Evolutionary conservation across 2,888 invertebrate species (phyloP).

Genomic region (Nematopogon swammerdamellus): DNA sequence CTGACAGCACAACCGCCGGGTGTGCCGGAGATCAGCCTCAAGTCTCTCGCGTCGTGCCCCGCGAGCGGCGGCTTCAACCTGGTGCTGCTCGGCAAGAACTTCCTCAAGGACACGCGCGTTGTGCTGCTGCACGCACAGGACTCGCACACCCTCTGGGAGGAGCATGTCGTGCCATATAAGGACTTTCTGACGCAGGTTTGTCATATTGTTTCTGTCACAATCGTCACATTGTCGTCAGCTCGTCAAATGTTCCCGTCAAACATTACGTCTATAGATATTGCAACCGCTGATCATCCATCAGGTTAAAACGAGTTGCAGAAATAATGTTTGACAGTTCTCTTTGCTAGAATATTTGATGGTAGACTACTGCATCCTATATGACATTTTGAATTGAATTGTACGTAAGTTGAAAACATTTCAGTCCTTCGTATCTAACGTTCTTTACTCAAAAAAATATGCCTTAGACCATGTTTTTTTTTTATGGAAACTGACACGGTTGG

Average conservation of each 20-base stretch:
- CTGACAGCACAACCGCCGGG: conserved; percentile 86
- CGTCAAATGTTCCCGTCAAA: background rate
- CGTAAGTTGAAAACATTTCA: too few relatives aligned
- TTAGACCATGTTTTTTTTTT: too few relatives aligned
- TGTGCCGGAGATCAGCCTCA: conserved; percentile 88
- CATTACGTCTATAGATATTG: background rate
- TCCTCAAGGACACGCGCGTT: conserved; percentile 85
- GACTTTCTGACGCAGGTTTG: conserved; percentile 82
- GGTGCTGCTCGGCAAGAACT: conserved; percentile 88
- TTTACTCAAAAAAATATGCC: too few relatives aligned
- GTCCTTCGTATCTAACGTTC: too few relatives aligned
- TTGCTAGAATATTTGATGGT: too few relatives aligned
- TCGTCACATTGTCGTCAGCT: too few relatives aligned
- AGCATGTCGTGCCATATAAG: conserved; percentile 80
- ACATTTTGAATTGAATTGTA: too few relatives aligned
- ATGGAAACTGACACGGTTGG: too few relatives aligned
- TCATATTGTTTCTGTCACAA: too few relatives aligned
- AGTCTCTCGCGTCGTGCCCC: conserved; percentile 77
- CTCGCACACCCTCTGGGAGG: conserved; percentile 68
- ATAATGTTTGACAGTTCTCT: too few relatives aligned
- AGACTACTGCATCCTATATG: too few relatives aligned
- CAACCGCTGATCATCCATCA: background rate
- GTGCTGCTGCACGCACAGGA: conserved; percentile 67
- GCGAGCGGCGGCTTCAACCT: conserved; percentile 79
- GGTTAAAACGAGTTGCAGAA: too few relatives aligned